A percentile compares a stretch with the other conserved stretches of the same genome.
These are phyloP conservation scores for Clarias gariepinus DNA, from an alignment of 2,113 vertebrate genomes.

Conservation along the genomic window DNA sequence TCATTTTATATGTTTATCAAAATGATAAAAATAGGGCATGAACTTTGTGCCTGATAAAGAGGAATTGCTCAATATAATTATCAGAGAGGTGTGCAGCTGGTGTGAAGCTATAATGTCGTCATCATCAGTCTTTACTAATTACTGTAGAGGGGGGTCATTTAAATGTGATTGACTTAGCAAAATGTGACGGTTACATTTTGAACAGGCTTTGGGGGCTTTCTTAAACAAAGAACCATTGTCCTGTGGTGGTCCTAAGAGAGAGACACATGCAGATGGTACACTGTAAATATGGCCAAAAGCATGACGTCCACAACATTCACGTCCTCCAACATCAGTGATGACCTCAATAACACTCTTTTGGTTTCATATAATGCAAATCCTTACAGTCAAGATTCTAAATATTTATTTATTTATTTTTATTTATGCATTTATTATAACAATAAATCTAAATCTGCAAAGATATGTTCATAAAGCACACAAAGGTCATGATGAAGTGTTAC, in stretches of 20 bases:
- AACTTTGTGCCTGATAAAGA: neutral
- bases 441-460: neutral
- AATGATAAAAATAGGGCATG: neutral
- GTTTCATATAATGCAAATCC: neutral
- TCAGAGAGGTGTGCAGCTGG: neutral
- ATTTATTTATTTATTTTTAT: neutral
- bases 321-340: neutral
- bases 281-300: neutral
- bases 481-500: neutral
- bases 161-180: neutral
- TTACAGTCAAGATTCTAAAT: neutral
- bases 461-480: neutral
- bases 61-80: neutral
- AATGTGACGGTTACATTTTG: neutral
- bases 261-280: neutral
- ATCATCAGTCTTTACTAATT: neutral
- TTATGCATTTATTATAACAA: neutral
- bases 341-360: neutral
- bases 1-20: neutral
- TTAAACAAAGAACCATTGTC: neutral
- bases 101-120: neutral
- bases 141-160: neutral
- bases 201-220: neutral
- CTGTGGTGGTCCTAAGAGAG: neutral
- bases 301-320: neutral